Evolutionary conservation across 1,140 invertebrate species (phyloP).

Genomic region (Grapholita molesta): DNA sequence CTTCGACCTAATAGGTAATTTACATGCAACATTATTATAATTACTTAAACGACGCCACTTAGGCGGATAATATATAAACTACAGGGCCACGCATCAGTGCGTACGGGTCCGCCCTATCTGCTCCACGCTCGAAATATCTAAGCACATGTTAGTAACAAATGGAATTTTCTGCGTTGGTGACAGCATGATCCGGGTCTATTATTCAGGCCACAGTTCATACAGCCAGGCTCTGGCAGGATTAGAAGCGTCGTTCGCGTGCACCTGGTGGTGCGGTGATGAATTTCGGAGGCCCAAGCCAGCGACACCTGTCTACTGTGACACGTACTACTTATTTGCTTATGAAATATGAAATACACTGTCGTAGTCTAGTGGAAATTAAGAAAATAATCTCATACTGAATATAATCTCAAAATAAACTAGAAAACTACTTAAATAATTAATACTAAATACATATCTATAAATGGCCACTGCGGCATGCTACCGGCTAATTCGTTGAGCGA

Average conservation of each 20-base stretch:
- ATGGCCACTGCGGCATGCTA: too few relatives aligned
- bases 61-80: background rate
- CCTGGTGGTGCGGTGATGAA: constrained; percentile 54
- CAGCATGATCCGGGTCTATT: constrained; percentile 37
- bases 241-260: constrained; percentile 50
- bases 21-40: background rate
- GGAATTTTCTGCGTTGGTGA: constrained; percentile 17
- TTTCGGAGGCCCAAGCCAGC: constrained; percentile 50
- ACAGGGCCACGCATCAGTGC: background rate
- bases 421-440: too few relatives aligned
- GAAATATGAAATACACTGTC: constrained; percentile 57
- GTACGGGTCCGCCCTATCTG: constrained; percentile 1
- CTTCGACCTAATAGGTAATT: background rate
- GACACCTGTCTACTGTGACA: constrained; percentile 62
- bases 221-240: constrained; percentile 54
- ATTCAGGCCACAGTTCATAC: constrained; percentile 65
- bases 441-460: too few relatives aligned
- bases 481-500: too few relatives aligned
- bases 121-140: constrained; percentile 14
- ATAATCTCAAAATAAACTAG: too few relatives aligned
- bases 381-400: background rate
- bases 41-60: background rate
- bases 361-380: background rate
- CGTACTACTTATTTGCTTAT: constrained; percentile 62
- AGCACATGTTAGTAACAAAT: constrained; percentile 15